These are phyloP conservation scores for Conchocele bisecta DNA, from an alignment of 2,888 invertebrate species.

Conservation along the genomic window DNA sequence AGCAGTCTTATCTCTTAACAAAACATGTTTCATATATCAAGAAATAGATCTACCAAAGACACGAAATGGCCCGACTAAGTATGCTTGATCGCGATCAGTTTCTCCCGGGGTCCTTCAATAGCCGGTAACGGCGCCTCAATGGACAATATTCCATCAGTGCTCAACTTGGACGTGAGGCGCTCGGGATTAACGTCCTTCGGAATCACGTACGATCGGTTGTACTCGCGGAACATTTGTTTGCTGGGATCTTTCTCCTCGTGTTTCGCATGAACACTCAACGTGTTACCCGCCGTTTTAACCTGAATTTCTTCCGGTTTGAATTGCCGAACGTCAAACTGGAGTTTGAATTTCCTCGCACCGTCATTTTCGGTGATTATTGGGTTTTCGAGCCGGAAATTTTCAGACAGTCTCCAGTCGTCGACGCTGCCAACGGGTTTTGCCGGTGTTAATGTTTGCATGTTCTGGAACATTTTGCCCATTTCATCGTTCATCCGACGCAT, in stretches of 20 bases:
- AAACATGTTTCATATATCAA: too few species aligned
- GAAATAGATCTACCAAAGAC: too few species aligned
- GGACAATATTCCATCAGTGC: conserved; percentile 97
- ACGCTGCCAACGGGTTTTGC: conserved; percentile 40
- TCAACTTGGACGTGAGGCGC: conserved; percentile 96
- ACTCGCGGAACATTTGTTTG: conserved; percentile 98
- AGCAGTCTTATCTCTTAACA: too few species aligned
- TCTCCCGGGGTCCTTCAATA: conserved; percentile 87
- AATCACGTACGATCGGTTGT: conserved; percentile 97
- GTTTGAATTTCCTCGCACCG: conserved; percentile 93
- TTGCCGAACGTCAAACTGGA: conserved; percentile 98
- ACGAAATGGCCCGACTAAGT: conserved; percentile 57
- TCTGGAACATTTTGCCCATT: conserved; percentile 54
- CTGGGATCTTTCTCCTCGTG: conserved; percentile 99
- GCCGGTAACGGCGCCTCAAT: conserved; percentile 98
- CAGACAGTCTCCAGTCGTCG: conserved; percentile 63
- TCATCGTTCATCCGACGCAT: conserved; percentile 58
- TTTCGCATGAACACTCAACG: conserved; percentile 95
- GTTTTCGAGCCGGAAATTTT: conserved; percentile 73
- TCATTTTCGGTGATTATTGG: conserved; percentile 83
- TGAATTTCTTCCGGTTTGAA: conserved; percentile 98
- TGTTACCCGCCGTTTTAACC: conserved; percentile 99
- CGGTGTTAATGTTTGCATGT: conserved; percentile 40
- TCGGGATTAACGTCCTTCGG: conserved; percentile 99
- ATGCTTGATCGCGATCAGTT: conserved; percentile 89